These are phyloP conservation scores for Rhinogobius similis DNA, from an alignment of 2,113 vertebrate genomes.

Conservation along the genomic window DNA sequence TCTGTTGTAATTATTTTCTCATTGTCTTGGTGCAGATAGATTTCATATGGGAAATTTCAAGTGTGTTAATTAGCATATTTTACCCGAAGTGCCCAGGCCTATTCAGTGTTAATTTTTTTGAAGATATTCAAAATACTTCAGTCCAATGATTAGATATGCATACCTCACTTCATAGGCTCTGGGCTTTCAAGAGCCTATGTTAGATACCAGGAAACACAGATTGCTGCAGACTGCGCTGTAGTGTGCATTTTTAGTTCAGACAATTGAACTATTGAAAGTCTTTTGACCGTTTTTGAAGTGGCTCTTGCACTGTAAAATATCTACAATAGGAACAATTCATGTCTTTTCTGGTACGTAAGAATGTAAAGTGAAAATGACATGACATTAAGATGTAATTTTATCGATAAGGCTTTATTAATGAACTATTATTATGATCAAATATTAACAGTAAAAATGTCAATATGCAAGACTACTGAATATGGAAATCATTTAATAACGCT, in stretches of 20 bases:
- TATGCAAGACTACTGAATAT: neutral
- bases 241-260: conserved; percentile 3
- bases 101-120: conserved; percentile 60
- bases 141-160: conserved; percentile 70
- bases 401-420: neutral
- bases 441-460: neutral
- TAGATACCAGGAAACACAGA: conserved; percentile 38
- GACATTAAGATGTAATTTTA: neutral
- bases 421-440: neutral
- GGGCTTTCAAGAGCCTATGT: conserved; percentile 48
- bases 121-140: conserved; percentile 70
- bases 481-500: too few species aligned
- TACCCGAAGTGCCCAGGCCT: conserved; percentile 67
- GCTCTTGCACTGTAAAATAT: conserved; percentile 10
- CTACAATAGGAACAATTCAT: neutral
- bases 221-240: conserved; percentile 24
- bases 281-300: conserved; percentile 25
- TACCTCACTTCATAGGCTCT: conserved; percentile 38
- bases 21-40: conserved; percentile 81
- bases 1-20: conserved; percentile 84
- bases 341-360: neutral
- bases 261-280: conserved; percentile 12
- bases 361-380: neutral
- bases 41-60: conserved; percentile 81
- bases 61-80: conserved; percentile 80